Conservation (phyloP, 2,888 invertebrate species). For the Morpho achilles region DNA sequence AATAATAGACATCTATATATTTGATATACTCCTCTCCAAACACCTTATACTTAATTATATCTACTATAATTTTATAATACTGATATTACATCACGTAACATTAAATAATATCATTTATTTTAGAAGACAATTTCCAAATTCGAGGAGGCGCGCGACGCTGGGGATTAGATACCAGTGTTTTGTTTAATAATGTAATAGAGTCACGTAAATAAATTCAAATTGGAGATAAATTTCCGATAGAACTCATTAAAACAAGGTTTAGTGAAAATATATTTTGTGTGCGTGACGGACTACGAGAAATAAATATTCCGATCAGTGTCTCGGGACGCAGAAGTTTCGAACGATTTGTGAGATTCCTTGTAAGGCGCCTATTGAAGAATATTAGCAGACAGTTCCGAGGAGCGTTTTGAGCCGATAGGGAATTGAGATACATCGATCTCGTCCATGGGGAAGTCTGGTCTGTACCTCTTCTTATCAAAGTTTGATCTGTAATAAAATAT, state of each 20-base stretch:
- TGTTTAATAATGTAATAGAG: constrained; percentile 21
- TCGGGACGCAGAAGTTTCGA: constrained; percentile 5
- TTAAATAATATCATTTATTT: constrained; percentile 11
- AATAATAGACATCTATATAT: constrained; percentile 12
- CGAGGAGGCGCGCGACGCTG: neutral
- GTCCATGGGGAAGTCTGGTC: constrained; percentile 67
- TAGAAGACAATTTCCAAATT: constrained; percentile 7
- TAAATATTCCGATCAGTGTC: neutral
- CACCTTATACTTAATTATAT: constrained; percentile 21
- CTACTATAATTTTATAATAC: constrained; percentile 24
- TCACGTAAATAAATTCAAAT: constrained; percentile 24
- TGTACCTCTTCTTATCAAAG: constrained; percentile 52
- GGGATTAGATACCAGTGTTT: constrained; percentile 13
- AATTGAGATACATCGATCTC: constrained; percentile 69
- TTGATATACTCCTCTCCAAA: constrained; percentile 6
- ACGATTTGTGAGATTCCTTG: constrained; percentile 1
- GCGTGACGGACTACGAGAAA: constrained; percentile 3
- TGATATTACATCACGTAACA: constrained; percentile 15
- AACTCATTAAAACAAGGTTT: constrained; percentile 26
- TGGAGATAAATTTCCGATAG: constrained; percentile 13
- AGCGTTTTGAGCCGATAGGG: constrained; percentile 66
- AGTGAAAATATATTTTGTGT: constrained; percentile 10
- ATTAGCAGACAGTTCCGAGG: constrained; percentile 30
- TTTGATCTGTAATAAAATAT: constrained; percentile 26
- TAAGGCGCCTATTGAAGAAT: constrained; percentile 25